Evolutionary conservation across 2,888 invertebrate species (phyloP).

Genomic region (Cheilosia variabilis): DNA sequence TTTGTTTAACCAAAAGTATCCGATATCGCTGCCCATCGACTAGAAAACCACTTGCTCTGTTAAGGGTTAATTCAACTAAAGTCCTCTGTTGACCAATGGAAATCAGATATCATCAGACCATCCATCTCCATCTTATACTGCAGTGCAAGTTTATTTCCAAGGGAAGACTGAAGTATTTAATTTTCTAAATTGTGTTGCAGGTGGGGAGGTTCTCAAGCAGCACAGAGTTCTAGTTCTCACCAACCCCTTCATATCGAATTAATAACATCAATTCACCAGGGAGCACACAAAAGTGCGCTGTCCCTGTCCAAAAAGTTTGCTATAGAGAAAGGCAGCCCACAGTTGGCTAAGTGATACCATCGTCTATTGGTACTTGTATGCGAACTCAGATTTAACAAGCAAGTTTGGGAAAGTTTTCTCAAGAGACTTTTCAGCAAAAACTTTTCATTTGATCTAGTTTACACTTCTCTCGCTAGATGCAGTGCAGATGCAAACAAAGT

Average conservation of each 20-base stretch:
- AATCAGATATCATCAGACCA: constrained; percentile 50
- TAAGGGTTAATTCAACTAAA: constrained; percentile 25
- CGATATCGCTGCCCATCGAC: not conserved
- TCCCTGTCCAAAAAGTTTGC: constrained; percentile 58
- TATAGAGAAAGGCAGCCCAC: constrained; percentile 3
- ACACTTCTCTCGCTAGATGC: constrained; percentile 35
- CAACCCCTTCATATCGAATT: constrained; percentile 66
- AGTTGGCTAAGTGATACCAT: constrained; percentile 62
- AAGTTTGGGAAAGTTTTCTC: constrained; percentile 34
- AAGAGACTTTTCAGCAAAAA: constrained; percentile 43
- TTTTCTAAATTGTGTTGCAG: constrained; percentile 73
- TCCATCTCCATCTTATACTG: not conserved
- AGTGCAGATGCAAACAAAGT: constrained; percentile 8
- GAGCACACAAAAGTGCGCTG: constrained; percentile 49
- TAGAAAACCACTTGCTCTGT: constrained; percentile 4
- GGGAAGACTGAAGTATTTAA: constrained; percentile 61
- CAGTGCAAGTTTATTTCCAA: constrained; percentile 48
- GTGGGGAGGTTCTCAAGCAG: constrained; percentile 61
- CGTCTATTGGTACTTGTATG: constrained; percentile 64
- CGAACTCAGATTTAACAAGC: constrained; percentile 57
- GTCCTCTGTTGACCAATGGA: constrained; percentile 37
- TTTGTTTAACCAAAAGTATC: constrained; percentile 7
- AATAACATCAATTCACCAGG: constrained; percentile 71
- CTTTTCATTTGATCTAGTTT: constrained; percentile 72
- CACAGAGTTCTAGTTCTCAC: constrained; percentile 45